These are phyloP conservation scores for Scaptomyza polygonia DNA, from an alignment of 2,888 invertebrate species.

Conservation along the genomic window DNA sequence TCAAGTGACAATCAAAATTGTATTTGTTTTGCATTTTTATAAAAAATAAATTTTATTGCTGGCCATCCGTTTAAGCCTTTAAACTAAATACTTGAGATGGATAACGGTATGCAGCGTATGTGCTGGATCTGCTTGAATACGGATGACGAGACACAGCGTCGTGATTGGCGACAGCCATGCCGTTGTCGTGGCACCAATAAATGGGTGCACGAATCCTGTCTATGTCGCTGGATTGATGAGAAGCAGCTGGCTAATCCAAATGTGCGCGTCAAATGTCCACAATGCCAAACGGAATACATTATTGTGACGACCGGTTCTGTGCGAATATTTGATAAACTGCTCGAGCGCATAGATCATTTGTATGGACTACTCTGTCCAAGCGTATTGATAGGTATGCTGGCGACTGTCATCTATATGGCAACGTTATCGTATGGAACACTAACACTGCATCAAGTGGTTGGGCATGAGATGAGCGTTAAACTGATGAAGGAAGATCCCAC, in stretches of 20 bases:
- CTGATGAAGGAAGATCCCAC: constrained; percentile 55
- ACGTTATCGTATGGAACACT: constrained; percentile 51
- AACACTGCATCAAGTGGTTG: constrained; percentile 54
- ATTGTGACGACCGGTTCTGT: constrained; percentile 46
- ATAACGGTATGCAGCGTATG: constrained; percentile 31
- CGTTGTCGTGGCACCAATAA: constrained; percentile 62
- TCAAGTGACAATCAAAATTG: constrained; percentile 25
- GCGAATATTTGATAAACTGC: constrained; percentile 47
- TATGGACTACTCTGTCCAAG: constrained; percentile 52
- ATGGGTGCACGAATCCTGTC: constrained; percentile 68
- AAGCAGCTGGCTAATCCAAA: constrained; percentile 41
- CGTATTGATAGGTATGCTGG: constrained; percentile 46
- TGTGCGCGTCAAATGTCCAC: constrained; percentile 46
- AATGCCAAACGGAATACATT: constrained; percentile 61
- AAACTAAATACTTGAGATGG: neutral
- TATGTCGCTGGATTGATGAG: constrained; percentile 64
- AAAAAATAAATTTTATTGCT: neutral
- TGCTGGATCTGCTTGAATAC: constrained; percentile 67
- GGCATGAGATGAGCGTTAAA: constrained; percentile 35
- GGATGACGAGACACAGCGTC: constrained; percentile 40
- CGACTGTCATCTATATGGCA: constrained; percentile 51
- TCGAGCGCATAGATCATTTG: constrained; percentile 40
- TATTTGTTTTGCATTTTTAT: constrained; percentile 1
- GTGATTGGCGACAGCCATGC: constrained; percentile 67
- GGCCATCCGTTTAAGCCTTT: too few species aligned